Percentiles rank a stretch among this genome's conserved stretches.
Conservation (phyloP, 1,140 invertebrate genomes). For the Contarinia nasturtii region DNA sequence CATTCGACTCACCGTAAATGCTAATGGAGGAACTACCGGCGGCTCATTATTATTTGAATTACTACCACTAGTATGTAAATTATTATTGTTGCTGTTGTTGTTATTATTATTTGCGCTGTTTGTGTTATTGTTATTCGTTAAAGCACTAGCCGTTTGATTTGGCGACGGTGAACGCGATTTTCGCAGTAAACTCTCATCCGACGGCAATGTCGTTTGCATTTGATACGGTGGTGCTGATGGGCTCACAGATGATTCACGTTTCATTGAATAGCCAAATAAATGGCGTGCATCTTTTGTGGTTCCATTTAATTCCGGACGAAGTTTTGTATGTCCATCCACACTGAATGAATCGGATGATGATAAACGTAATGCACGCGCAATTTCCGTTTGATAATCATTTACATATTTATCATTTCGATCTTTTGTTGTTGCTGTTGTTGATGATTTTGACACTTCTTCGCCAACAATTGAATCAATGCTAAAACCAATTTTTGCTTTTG, state of each 20-base stretch:
- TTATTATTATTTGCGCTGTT: conserved; percentile 12
- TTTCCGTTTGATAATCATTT: conserved; percentile 4
- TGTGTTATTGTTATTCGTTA: conserved; percentile 10
- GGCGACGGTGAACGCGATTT: conserved; percentile 25
- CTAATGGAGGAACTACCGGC: no score
- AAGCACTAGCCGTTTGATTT: conserved; percentile 6
- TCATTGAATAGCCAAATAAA: neutral
- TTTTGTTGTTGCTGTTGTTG: conserved; percentile 10
- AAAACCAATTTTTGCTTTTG: conserved; percentile 84
- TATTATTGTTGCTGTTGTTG: conserved; percentile 9
- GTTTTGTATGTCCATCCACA: neutral
- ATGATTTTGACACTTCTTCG: conserved; percentile 24
- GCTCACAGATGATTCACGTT: neutral
- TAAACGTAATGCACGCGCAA: conserved; percentile 12
- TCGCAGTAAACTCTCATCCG: neutral
- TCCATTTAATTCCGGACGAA: neutral
- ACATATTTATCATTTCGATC: conserved; percentile 1
- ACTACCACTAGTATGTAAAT: no score
- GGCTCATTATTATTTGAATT: no score
- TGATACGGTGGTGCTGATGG: neutral
- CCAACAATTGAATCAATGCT: conserved; percentile 90
- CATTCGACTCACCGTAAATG: no score
- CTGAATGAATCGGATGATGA: conserved; percentile 1
- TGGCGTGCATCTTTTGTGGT: neutral
- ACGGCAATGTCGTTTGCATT: neutral